Evolutionary conservation across 1,140 invertebrate genomes (phyloP), one percentile per base, ranked within the genome.

Genomic region (Drosophila dunni): DNA sequence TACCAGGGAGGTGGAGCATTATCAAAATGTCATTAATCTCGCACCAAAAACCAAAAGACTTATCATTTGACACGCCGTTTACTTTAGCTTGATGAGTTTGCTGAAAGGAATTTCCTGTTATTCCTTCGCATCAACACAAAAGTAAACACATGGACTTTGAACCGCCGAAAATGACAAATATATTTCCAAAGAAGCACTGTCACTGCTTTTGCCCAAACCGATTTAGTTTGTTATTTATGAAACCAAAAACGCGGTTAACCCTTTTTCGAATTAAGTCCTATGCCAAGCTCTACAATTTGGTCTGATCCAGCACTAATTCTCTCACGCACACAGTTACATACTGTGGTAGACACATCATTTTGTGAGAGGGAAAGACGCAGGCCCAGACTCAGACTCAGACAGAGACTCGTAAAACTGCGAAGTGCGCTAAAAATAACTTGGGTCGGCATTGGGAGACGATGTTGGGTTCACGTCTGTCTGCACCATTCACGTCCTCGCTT

Each of bases 21-120:
- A 64, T 62, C 73, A 81, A 84, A 80, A 82, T 78, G 81, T 88
- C 84, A 88, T 88, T 78, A 88, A 89, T 88, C 84, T 88, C 84
- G 80, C 80, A 81, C 77, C 83, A 77, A 82, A 85, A 76, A 70
- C 29, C 61, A 46, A 65, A 40, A 15, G 15, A 51, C 42, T 58
- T 58, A 42, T 11, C 13, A 40, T 50, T 60, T 66, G 67, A 69
- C 71, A 66, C 51, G 56, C 42, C 78, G 83, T 82, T 88, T 86
- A 77, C 79, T 82, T 88, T 66, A 53, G 75, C 80, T 53, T 88
- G 83, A 89, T 88, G 83, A 89, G 80, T 80, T 89, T 88, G 80
- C 74, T 82, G 80, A 88, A 88, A 88, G 84, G 80, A 88, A 89
- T 88, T 88, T 89, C 83, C 83, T 88, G 77, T 78, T 78, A 53